Evolutionary conservation across 1,140 invertebrate species (phyloP), one percentile per base, ranked within the genome.

Genomic region (Potamilus streckersoni): DNA sequence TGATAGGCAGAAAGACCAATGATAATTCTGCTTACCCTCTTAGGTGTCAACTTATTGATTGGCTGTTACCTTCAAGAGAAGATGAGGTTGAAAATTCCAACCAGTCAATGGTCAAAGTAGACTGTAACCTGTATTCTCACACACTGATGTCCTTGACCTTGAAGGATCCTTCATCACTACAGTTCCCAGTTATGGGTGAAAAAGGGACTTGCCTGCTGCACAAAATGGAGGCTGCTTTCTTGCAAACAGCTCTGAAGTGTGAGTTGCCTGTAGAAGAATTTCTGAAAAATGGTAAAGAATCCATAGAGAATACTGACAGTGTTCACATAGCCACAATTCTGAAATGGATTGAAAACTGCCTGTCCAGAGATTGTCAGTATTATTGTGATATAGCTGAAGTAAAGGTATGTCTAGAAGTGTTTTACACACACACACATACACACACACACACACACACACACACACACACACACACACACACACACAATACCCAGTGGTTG

Each of bases 31-130:
- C 60, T 55, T 73, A 56, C 56, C 70, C 69, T 56, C 60, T 77
- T 19, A 72, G 75, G 69, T 72, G 68, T 59, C 75, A 77, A 60
- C 75, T 77, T 8, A 68, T 77, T 65, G 55, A 77, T 67, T 77
- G 75, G 75, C 61, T 77, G 65, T 17, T 77, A n/a, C 75, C 75
- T 15, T 61, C 59, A 17, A 71, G 56, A 55, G 75, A 77, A 58
- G 70, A 77, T 57, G 75, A 65, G n/a, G 38, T 27, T 72, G 75
- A 77, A 69, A 65, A 27, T 19, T 38, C 63, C 56, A 72, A 49
- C 38, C 38, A 55, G 59, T 59, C 57, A 69, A 17, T 23, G 60
- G 68, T 58, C 69, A 69, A 72, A 27, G n/a, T 77, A 2, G 64
- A 72, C 62, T 66, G 69, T 68, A 66, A 67, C 68, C 73, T 70